Evolutionary conservation across 2,113 vertebrate genomes (phyloP).

Genomic region (Protobothrops flavoviridis): DNA sequence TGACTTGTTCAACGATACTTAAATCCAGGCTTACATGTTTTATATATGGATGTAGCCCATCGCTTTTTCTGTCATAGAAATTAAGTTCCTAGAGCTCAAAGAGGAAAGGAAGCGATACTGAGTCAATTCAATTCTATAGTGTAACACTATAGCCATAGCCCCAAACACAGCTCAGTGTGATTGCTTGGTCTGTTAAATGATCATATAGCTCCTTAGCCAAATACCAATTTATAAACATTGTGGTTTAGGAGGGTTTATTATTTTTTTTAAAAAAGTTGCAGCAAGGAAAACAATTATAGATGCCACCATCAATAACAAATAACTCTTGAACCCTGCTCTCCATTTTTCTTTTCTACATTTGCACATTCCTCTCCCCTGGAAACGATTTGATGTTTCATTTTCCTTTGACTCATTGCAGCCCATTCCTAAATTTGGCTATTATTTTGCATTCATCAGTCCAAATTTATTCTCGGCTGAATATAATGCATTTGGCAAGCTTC

Average conservation of each 20-base stretch:
- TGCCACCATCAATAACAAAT: background rate
- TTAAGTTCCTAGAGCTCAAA: background rate
- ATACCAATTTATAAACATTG: background rate
- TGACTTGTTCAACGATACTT: background rate
- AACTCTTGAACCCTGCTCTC: background rate
- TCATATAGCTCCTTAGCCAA: background rate
- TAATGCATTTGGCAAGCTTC: background rate
- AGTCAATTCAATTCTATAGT: background rate
- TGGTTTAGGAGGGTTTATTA: background rate
- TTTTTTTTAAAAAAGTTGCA: background rate
- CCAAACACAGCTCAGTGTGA: background rate
- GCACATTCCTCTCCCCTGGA: background rate
- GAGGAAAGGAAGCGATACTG: background rate
- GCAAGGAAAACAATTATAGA: background rate
- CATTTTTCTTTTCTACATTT: background rate
- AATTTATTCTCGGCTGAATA: background rate
- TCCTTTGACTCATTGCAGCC: conserved; percentile 8
- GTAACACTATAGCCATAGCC: background rate
- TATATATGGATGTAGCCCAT: background rate
- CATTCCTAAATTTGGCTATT: background rate
- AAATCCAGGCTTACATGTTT: background rate
- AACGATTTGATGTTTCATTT: background rate
- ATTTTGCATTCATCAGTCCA: conserved; percentile 1
- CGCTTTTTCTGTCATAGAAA: background rate
- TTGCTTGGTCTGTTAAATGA: background rate